Evolutionary conservation across 2,888 invertebrate genomes (phyloP).

Genomic region (Maniola hyperantus): DNA sequence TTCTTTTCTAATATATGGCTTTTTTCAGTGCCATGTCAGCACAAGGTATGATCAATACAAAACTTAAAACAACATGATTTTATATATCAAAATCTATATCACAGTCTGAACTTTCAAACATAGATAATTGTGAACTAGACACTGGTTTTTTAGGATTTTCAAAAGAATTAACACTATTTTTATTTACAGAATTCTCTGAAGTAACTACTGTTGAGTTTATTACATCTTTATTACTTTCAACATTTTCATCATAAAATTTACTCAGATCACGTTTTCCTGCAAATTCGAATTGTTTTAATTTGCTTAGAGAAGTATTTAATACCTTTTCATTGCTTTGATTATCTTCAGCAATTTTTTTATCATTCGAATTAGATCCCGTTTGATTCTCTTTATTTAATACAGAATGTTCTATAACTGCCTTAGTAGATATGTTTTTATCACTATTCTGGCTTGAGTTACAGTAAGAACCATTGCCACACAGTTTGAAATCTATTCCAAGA

Average conservation of each 20-base stretch:
- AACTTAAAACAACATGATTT: conserved; percentile 36
- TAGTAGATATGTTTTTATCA: conserved; percentile 38
- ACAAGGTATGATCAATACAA: conserved; percentile 8
- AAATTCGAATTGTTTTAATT: conserved; percentile 68
- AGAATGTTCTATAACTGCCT: not conserved
- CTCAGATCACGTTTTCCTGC: conserved; percentile 57
- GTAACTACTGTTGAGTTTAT: conserved; percentile 41
- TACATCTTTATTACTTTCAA: conserved; percentile 34
- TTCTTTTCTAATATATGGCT: no score
- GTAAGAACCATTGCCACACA: conserved; percentile 33
- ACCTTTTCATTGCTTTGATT: conserved; percentile 33
- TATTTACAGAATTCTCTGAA: conserved; percentile 46
- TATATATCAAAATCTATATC: conserved; percentile 78
- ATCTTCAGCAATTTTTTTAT: conserved; percentile 29
- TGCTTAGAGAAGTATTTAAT: conserved; percentile 47
- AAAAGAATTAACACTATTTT: conserved; percentile 40
- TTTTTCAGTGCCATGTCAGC: no score
- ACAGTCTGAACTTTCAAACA: conserved; percentile 79
- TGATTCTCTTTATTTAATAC: conserved; percentile 16
- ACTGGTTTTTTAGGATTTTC: conserved; percentile 42
- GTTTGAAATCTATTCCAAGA: conserved; percentile 62
- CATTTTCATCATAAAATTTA: conserved; percentile 57
- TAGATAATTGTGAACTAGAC: conserved; percentile 69
- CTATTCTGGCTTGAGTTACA: conserved; percentile 26
- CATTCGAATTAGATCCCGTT: conserved; percentile 8